A percentile compares a stretch with the other conserved stretches of the same genome.
Evolutionary conservation across 2,888 invertebrate genomes (phyloP).

Genomic region (Drosophila buzzatii): DNA sequence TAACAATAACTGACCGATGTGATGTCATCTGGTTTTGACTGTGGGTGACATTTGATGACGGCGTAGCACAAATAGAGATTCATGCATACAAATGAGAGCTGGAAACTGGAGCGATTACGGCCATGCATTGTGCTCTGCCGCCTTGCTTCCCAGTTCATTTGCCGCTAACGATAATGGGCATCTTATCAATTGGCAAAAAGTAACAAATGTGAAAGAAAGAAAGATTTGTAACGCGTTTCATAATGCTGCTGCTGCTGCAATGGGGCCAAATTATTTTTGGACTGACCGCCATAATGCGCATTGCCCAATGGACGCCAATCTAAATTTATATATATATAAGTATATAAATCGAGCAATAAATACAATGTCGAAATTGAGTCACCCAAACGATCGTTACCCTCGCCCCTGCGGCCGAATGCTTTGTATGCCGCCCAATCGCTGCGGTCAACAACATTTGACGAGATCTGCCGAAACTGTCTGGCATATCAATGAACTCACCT

Average conservation of each 20-base stretch:
- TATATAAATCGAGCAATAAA: constrained; percentile 31
- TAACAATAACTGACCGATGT: constrained; percentile 30
- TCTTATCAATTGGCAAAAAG: constrained; percentile 35
- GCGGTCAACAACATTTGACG: constrained; percentile 69
- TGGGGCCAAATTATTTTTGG: constrained; percentile 33
- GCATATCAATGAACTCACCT: constrained; percentile 69
- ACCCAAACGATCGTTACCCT: constrained; percentile 20
- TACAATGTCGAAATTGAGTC: constrained; percentile 63
- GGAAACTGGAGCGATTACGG: constrained; percentile 43
- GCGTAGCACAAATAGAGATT: constrained; percentile 27
- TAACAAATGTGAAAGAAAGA: constrained; percentile 24
- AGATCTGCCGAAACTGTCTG: constrained; percentile 33
- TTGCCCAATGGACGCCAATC: constrained; percentile 43
- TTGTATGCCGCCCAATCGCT: constrained; percentile 43
- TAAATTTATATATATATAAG: constrained; percentile 8
- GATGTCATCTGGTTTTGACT: constrained; percentile 53
- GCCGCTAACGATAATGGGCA: constrained; percentile 36
- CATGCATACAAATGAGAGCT: constrained; percentile 48
- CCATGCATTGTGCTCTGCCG: constrained; percentile 11
- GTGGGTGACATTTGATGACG: constrained; percentile 41
- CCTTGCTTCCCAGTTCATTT: constrained; percentile 39
- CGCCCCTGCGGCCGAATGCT: constrained; percentile 24
- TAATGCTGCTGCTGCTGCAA: constrained; percentile 45
- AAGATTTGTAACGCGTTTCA: constrained; percentile 71
- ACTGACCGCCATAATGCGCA: constrained; percentile 20